A percentile compares a stretch with the other conserved stretches of the same genome.
phyloP scores from a whole-genome alignment of 2,888 invertebrate species.

The Odontocerum albicorne region DNA sequence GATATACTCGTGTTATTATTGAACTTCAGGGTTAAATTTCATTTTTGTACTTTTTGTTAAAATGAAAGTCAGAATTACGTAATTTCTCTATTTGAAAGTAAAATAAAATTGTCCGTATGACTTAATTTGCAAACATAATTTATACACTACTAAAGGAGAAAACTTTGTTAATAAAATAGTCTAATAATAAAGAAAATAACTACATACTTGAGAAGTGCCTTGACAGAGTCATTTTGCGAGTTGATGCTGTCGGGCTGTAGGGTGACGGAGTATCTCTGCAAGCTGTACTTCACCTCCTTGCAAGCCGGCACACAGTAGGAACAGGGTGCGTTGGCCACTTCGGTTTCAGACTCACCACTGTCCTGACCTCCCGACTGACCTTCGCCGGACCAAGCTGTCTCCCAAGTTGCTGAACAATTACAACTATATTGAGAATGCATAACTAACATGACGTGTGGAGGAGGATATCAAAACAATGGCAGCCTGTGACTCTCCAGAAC shows the following conservation, averaged over 20 bases:
- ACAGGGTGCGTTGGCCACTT: slow-evolving; percentile 57
- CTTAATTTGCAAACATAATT: no score
- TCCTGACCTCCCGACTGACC: slow-evolving; percentile 41
- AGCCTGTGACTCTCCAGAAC: no score
- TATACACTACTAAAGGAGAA: no score
- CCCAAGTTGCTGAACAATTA: slow-evolving; percentile 38
- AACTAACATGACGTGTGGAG: background rate
- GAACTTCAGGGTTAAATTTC: no score
- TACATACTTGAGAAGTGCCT: slow-evolving; percentile 37
- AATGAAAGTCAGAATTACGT: no score
- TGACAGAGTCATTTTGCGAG: slow-evolving; percentile 44
- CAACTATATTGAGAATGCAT: background rate
- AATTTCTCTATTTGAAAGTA: no score
- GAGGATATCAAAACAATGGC: no score
- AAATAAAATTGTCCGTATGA: no score
- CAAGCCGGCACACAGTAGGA: slow-evolving; percentile 65
- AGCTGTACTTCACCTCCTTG: slow-evolving; percentile 58
- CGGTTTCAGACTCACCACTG: slow-evolving; percentile 49
- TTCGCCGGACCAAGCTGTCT: slow-evolving; percentile 38
- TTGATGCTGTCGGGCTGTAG: slow-evolving; percentile 48
- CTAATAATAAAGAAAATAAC: no score
- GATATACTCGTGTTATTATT: no score
- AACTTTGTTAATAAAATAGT: no score
- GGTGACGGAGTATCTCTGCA: slow-evolving; percentile 50
- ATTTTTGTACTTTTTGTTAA: no score